Evolutionary conservation across 2,797 vertebrate genomes (phyloP), one percentile per base, ranked within the genome.

Genomic region (Paguma larvata): DNA sequence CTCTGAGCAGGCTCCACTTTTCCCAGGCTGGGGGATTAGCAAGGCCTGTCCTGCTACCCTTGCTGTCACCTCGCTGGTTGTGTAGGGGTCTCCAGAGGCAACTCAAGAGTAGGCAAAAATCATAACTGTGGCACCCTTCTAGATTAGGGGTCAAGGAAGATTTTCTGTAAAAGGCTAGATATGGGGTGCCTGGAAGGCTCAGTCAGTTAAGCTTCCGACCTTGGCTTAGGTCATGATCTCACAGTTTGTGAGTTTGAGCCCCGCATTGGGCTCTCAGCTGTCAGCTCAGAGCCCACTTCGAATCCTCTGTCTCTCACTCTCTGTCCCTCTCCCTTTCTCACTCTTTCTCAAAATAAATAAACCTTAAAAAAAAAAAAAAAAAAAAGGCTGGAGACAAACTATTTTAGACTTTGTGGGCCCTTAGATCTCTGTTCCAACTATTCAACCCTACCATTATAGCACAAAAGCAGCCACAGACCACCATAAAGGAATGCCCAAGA

Each of bases 11-110:
- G 30, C 12, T 53, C 73, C 59, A 30, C 41, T 44, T 51, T 18
- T n/a, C 73, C 12, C 1, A 0, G 13, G 2, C 13, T 83, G 34
- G 9, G 6, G 1, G 1, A 5, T 38, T 51, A 18, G 25, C 63
- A 13, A 38, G 18, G 32, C 27, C 44, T 11, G 14, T 12, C 3
- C 32, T 1, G 10, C 6, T 3, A 6, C 6, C 44, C 9, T 41
- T 10, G 8, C 30, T 34, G 14, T 46, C 25, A 67, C 44, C 16
- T 62, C 15, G 4, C 34, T 44, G 15, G 30, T 27, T 72, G 75
- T n/a, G 32, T n/a, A 85, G 38, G 32, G 13, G 4, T 21, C 27
- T 51, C 9, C 72, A 88, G 67, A 87, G 53, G 48, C 23, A 53
- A 38, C 23, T 73, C 32, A 44, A 56, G 46, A 96, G n/a, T 1